Percentiles rank a stretch among this genome's conserved stretches.
phyloP scores from a whole-genome alignment of 2,797 vertebrate species.

The Pseudochirops cupreus region DNA sequence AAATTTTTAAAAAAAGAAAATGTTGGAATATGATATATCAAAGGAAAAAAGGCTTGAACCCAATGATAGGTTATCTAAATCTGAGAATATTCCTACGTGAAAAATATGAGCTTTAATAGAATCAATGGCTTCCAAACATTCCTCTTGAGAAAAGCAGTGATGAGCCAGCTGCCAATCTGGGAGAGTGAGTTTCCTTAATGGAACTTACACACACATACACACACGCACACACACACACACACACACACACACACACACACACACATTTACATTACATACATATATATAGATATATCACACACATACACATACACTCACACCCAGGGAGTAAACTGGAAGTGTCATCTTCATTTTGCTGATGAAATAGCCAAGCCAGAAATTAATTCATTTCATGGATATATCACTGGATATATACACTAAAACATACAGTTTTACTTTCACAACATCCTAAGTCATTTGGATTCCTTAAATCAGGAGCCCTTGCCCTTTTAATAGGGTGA shows the following conservation, averaged over 20 bases:
- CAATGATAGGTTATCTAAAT: neutral
- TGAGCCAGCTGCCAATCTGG: neutral
- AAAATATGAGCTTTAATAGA: neutral
- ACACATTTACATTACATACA: too few relatives aligned
- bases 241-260: neutral
- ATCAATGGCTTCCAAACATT: neutral
- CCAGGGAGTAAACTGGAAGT: neutral
- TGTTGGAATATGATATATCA: neutral
- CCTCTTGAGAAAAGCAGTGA: neutral
- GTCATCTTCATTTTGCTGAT: constrained; percentile 21
- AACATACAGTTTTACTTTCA: neutral
- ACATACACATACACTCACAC: neutral
- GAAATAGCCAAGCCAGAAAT: neutral
- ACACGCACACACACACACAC: neutral
- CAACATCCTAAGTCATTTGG: constrained; percentile 26
- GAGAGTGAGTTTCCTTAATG: neutral
- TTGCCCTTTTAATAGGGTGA: neutral
- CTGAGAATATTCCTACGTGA: neutral
- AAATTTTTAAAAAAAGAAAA: neutral
- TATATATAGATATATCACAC: too few relatives aligned
- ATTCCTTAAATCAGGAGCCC: constrained; percentile 20
- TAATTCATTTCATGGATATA: constrained; percentile 1
- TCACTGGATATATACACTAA: neutral
- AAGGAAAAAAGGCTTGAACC: neutral
- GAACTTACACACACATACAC: neutral